Base-by-base conservation (phyloP, 2,888 invertebrate species). In the Tridacna gigas region DNA sequence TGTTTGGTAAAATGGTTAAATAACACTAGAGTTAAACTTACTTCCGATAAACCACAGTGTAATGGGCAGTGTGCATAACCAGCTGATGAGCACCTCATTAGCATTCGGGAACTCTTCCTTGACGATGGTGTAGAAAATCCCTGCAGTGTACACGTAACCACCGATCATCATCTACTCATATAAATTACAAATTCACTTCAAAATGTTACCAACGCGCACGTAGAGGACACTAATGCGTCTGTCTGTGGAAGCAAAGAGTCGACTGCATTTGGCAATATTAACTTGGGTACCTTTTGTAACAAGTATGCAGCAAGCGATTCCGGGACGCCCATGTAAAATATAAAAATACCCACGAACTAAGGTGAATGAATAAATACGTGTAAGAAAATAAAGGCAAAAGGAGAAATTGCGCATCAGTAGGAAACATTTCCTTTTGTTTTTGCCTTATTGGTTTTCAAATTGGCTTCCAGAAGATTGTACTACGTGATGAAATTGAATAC, bases 1-100 rank as follows among this genome's bases (percentile, higher is more conserved):
- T 4, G 37, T 37, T 37, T 37, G n/a, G 37, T 37, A 37, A 37
- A 37, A 7, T 37, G 7, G 3, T 37, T 37, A 37, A 37, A 37
- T 37, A 37, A 4, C 2, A 37, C 2, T 37, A 37, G 3, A 37
- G 3, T 37, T 4, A 37, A 37, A 37, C 69, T 69, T 47, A 69
- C 69, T 69, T 45, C 69, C 69, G 18, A n/a, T 69, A n/a, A 69
- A 69, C 69, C 69, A 69, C 5, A 69, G 69, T 47, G 69, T 69
- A 12, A 69, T 26, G 26, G 69, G 69, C 47, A 69, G 20, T 4
- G 69, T 69, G n/a, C 69, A 69, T 20, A 69, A 45, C 69, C 69
- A 69, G 47, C 69, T 69, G 47, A 69, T 69, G 28, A 69, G 69
- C 22, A 69, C 69, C 47, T 69, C 69, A 47, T 69, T 69, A 1